Evolutionary conservation across 2,113 vertebrate genomes (phyloP), one percentile per base, ranked within the genome.

Genomic region (Spea bombifrons): DNA sequence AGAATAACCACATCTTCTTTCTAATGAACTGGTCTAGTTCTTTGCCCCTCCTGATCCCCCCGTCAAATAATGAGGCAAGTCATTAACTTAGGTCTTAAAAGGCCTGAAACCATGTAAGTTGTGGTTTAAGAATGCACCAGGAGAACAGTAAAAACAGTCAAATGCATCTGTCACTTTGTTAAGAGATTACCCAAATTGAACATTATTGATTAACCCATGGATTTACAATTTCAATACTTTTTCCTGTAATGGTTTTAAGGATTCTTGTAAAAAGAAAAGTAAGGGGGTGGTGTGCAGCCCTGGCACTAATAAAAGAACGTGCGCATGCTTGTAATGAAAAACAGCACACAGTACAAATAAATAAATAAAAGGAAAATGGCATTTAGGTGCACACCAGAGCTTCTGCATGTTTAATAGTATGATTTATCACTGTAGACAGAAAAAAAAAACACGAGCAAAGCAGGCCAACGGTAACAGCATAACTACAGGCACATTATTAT

Each of bases 1-100:
- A 59, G 17, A 30, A 73, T n/a, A 46, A 66, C n/a, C 8, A n/a
- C 53, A 78, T 76, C 83, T 80, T 73, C 86, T 83, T 85, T 88
- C 77, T 61, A 75, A 85, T 74, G 80, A 76, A 7, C 68, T 30
- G 75, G 61, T 6, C 30, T 78, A 75, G 81, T 55, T 82, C 45
- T 81, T 70, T 50, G 44, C 4, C 9, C 12, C 63, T 8, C 43
- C 8, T 83, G 30, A 15, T 45, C 68, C 59, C 68, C 63, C 61
- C 50, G 12, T 71, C 61, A 57, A 75, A 75, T 71, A 76, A 81
- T 71, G 73, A 81, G 74, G 59, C 61, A 81, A 71, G 30, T 43
- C 3, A 0, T 50, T 83, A 76, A 7, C 55, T 81, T 43, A 79
- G 30, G 50, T 48, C 59, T 83, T 83, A 81, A 77, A 84, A 85